Evolutionary conservation across 2,113 vertebrate species (phyloP).

Genomic region (Psittacula cyanocephala): DNA sequence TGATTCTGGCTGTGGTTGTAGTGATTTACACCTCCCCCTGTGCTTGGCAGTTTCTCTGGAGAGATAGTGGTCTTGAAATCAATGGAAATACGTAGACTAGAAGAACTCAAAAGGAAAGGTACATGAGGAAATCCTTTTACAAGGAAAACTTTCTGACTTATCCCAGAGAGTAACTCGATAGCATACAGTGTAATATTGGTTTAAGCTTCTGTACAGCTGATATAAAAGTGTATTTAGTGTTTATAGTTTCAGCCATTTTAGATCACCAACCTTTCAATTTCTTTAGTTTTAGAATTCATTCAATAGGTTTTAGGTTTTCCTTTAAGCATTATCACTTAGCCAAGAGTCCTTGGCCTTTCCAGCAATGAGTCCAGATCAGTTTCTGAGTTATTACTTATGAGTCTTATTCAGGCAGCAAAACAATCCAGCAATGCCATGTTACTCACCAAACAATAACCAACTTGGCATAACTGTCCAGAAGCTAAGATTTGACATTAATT

Average conservation of each 20-base stretch:
- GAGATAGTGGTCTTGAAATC: neutral
- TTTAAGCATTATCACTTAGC: neutral
- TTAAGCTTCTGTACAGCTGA: neutral
- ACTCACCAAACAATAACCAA: neutral
- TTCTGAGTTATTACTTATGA: neutral
- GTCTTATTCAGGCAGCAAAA: neutral
- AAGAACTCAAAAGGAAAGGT: neutral
- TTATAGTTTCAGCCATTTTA: slow-evolving; percentile 17
- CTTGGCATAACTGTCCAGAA: neutral
- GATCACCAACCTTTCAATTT: neutral
- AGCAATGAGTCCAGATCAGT: neutral
- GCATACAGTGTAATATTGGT: neutral
- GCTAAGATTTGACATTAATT: neutral
- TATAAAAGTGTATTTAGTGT: neutral
- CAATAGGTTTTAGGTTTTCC: neutral
- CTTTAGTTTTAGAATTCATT: neutral
- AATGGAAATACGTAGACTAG: neutral
- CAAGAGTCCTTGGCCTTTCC: neutral
- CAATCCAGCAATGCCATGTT: neutral
- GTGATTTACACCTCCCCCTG: neutral
- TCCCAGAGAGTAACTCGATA: neutral
- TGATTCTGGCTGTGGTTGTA: neutral
- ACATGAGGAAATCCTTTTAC: neutral
- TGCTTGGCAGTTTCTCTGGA: neutral
- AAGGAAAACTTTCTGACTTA: neutral